Evolutionary conservation across 2,113 vertebrate species (phyloP).

Genomic region (Pandion haliaetus): DNA sequence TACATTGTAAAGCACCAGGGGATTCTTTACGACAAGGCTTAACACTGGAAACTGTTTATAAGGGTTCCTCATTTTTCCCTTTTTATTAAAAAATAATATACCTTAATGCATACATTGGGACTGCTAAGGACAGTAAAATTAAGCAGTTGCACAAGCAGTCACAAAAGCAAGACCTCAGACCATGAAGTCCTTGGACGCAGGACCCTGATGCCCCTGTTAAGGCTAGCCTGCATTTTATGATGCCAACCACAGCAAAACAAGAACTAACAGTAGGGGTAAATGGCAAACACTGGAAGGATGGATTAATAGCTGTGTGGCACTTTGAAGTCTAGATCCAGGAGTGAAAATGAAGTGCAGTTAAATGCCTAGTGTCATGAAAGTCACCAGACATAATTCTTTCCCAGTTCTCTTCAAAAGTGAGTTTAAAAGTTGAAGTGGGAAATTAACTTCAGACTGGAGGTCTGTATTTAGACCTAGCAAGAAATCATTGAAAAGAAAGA

Average conservation of each 20-base stretch:
- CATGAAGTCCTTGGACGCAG: neutral
- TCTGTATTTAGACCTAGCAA: conserved; percentile 61
- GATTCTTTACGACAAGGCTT: neutral
- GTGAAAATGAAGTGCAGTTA: neutral
- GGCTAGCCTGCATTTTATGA: neutral
- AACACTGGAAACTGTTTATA: neutral
- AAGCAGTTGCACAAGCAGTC: neutral
- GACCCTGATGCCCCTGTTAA: neutral
- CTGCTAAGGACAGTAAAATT: neutral
- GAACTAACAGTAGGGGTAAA: neutral
- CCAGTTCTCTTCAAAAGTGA: conserved; percentile 1
- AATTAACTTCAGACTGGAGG: conserved; percentile 55
- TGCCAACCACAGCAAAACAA: neutral
- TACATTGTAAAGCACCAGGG: neutral
- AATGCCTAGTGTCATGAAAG: neutral
- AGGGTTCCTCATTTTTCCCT: neutral
- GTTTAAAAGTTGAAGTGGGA: conserved; percentile 32
- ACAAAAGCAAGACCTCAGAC: neutral
- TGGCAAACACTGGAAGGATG: neutral
- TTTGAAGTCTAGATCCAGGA: conserved; percentile 19
- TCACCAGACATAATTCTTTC: conserved; percentile 11
- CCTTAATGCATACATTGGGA: neutral
- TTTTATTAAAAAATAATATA: neutral
- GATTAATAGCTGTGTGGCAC: neutral
- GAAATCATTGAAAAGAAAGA: conserved; percentile 48